These are phyloP conservation scores for Spodoptera frugiperda DNA, from an alignment of 1,140 invertebrate genomes.

Conservation along the genomic window DNA sequence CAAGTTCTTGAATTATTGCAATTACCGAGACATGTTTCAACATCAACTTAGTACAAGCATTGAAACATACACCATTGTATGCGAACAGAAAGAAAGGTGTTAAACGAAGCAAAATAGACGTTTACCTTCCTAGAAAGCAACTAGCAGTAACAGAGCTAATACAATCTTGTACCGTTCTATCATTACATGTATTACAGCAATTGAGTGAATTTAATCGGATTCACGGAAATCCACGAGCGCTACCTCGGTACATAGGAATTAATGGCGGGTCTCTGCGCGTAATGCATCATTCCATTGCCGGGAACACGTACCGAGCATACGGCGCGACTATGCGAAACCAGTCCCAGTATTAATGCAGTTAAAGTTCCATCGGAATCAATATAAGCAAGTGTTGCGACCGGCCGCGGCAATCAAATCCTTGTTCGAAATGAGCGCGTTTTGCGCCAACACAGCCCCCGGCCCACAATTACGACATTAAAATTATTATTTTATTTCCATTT, in stretches of 20 bases:
- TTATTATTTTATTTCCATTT: constrained; percentile 86
- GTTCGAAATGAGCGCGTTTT: constrained; percentile 72
- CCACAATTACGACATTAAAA: constrained; percentile 85
- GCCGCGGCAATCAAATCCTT: constrained; percentile 69
- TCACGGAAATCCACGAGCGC: constrained; percentile 37
- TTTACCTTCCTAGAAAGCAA: constrained; percentile 21
- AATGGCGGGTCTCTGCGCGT: constrained; percentile 32
- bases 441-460: constrained; percentile 71
- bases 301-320: constrained; percentile 39
- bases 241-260: constrained; percentile 28
- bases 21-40: neutral
- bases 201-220: constrained; percentile 43
- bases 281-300: constrained; percentile 49
- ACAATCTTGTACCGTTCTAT: constrained; percentile 35
- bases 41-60: neutral
- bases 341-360: constrained; percentile 61
- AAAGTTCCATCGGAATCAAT: constrained; percentile 74
- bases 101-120: constrained; percentile 1
- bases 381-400: constrained; percentile 63
- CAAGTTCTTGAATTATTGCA: constrained; percentile 1
- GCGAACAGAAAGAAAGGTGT: neutral
- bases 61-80: neutral
- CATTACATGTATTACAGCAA: constrained; percentile 32
- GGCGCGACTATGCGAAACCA: constrained; percentile 59
- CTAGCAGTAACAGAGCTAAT: constrained; percentile 1